phyloP scores from a whole-genome alignment of 1,140 invertebrate genomes.

The Doryteuthis pealeii region DNA sequence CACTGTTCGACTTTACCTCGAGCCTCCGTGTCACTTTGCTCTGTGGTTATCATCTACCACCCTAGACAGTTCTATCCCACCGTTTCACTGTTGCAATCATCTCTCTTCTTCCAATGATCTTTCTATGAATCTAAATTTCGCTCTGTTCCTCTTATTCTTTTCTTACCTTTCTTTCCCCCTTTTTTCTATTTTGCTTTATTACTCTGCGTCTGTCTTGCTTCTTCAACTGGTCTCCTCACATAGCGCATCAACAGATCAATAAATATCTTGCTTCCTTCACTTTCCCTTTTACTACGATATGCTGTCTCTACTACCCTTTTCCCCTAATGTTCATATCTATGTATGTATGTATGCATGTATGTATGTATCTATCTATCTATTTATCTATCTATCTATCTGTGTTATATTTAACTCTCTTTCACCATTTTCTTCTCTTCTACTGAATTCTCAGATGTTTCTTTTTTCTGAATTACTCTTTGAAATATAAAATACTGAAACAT shows the following conservation, averaged over 20 bases:
- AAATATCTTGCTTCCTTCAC: not conserved
- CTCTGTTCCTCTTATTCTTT: not conserved
- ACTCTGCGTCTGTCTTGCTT: not conserved
- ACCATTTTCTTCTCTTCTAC: not conserved
- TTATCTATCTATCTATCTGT: constrained; percentile 5
- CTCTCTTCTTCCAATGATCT: not conserved
- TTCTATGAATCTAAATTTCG: not conserved
- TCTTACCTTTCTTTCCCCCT: not conserved
- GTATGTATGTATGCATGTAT: not conserved
- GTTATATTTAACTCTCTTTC: not conserved
- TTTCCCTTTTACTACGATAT: not conserved
- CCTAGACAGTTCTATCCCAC: too few relatives aligned
- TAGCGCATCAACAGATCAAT: not conserved
- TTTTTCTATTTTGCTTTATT: not conserved
- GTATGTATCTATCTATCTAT: not conserved
- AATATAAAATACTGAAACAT: too few relatives aligned
- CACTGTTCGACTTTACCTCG: too few relatives aligned
- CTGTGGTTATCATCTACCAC: too few relatives aligned
- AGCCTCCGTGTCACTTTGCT: too few relatives aligned
- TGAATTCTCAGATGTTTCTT: too few relatives aligned
- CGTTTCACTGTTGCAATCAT: not conserved
- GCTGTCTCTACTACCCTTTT: not conserved
- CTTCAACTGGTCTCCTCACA: too few relatives aligned
- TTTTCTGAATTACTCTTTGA: too few relatives aligned
- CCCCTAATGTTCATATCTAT: not conserved